These are phyloP conservation scores for Oscarella lobularis DNA, from an alignment of 37 sponge, comb jelly and placozoan species.

Conservation along the genomic window DNA sequence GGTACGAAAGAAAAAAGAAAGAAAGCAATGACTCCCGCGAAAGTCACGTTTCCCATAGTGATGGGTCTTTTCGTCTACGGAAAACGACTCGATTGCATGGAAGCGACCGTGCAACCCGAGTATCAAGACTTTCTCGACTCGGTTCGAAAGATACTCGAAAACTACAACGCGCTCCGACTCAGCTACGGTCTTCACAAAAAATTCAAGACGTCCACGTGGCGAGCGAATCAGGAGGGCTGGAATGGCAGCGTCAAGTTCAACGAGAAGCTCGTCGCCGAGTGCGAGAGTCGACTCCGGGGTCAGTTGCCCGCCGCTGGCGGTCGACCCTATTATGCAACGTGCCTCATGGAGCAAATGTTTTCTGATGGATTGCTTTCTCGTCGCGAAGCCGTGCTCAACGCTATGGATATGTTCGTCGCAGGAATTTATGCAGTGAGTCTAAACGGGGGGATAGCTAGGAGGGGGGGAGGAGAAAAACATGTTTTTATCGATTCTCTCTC, in stretches of 20 bases:
- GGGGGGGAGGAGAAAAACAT: too few species aligned
- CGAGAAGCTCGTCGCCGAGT: not conserved
- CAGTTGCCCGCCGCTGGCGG: not conserved
- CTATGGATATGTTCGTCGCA: not conserved
- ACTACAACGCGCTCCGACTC: not conserved
- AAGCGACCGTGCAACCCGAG: not conserved
- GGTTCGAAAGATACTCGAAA: not conserved
- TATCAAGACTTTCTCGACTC: not conserved
- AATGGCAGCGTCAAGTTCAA: not conserved
- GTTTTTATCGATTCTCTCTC: not conserved
- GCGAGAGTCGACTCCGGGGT: not conserved
- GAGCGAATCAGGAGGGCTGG: not conserved
- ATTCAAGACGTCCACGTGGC: not conserved
- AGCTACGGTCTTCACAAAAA: not conserved
- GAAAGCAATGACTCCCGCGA: too few species aligned
- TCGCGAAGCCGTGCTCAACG: not conserved
- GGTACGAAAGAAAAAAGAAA: not conserved
- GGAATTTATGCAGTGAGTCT: not conserved
- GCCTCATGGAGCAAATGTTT: not conserved
- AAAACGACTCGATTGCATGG: not conserved
- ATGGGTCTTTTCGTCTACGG: not conserved
- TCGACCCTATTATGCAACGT: not conserved
- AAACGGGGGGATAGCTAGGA: too few species aligned
- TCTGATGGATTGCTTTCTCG: not conserved
- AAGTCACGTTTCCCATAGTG: too few species aligned